Base-by-base conservation (phyloP, 2,113 vertebrate species). In the Argyrosomus japonicus region DNA sequence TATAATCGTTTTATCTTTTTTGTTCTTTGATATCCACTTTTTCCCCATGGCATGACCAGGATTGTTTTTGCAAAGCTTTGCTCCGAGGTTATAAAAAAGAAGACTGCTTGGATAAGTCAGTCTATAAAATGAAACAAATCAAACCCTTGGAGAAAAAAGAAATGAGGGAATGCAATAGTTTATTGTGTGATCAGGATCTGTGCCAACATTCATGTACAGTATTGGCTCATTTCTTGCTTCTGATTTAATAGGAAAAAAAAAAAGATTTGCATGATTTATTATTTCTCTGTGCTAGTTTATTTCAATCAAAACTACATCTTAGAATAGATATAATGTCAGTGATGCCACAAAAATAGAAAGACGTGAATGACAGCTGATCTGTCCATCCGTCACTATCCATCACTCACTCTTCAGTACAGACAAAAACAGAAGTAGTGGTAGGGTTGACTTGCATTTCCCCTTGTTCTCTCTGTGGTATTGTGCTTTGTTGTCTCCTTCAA, bases 241-340 rank as follows among this genome's bases (percentile, higher is more conserved):
- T 71, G 58, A 84, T 88, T 87, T 91, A 75, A 79, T 83, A 69
- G 65, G 80, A 65, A 36, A 36, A 36, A 71, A 54, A 72, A 45
- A 65, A 58, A 80, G 2, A 78, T 45, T 40, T 89, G 94, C 94
- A 94, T 95, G 91, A n/a, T 90, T 91, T 86, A 75, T 72, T 87
- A 73, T 91, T 91, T 87, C 72, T 81, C 43, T 71, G 50, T 90
- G 83, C 58, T 90, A n/a, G 81, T 88, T 91, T 81, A 80, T 89
- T 91, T 89, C 2, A 76, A 29, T 82, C 43, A 40, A n/a, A 80
- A 32, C 53, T 74, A 40, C 75, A 75, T 91, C 45, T 68, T 82
- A 82, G 40, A 87, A 50, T 88, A 85, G 81, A 72, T 82, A n/a
- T 36, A 51, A 47, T 32, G 67, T 65, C 64, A 81, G 29, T 56